These are phyloP conservation scores for Catocala sponsa DNA, from an alignment of 2,888 invertebrate genomes.

Conservation along the genomic window DNA sequence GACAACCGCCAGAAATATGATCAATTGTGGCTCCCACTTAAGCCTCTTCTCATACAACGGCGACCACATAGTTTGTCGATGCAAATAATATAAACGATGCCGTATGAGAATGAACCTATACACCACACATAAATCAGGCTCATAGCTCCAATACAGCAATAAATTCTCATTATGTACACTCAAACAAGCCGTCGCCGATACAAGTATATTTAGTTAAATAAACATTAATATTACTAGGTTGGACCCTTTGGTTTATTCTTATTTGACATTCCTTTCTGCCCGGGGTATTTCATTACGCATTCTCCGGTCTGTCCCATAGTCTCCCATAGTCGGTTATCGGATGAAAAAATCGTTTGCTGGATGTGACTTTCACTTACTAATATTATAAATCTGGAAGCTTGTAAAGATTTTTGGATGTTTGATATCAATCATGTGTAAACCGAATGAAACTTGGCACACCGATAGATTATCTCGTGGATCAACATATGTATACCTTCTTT, in stretches of 20 bases:
- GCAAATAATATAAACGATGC: too few species aligned
- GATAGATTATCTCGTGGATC: too few species aligned
- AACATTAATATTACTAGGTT: conserved; percentile 62
- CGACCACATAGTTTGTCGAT: too few species aligned
- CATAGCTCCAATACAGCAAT: conserved; percentile 18
- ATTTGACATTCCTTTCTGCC: conserved; percentile 66
- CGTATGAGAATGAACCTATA: too few species aligned
- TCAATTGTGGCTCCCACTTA: too few species aligned
- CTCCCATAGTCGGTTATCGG: conserved; percentile 34
- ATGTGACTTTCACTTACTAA: conserved; percentile 11
- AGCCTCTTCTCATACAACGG: too few species aligned
- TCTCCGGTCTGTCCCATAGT: conserved; percentile 46
- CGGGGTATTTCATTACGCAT: conserved; percentile 68
- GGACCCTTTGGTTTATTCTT: conserved; percentile 59
- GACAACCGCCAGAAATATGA: too few species aligned
- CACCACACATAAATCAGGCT: conserved; percentile 28
- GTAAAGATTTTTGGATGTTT: too few species aligned
- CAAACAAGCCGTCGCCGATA: neutral
- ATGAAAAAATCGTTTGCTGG: conserved; percentile 20
- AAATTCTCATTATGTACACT: conserved; percentile 34
- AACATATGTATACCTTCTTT: too few species aligned
- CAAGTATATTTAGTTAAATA: conserved; percentile 41
- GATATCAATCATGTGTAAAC: too few species aligned
- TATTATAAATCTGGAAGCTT: too few species aligned
- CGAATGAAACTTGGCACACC: too few species aligned